phyloP scores from a whole-genome alignment of 2,113 vertebrate genomes.

The Xiphophorus maculatus region DNA sequence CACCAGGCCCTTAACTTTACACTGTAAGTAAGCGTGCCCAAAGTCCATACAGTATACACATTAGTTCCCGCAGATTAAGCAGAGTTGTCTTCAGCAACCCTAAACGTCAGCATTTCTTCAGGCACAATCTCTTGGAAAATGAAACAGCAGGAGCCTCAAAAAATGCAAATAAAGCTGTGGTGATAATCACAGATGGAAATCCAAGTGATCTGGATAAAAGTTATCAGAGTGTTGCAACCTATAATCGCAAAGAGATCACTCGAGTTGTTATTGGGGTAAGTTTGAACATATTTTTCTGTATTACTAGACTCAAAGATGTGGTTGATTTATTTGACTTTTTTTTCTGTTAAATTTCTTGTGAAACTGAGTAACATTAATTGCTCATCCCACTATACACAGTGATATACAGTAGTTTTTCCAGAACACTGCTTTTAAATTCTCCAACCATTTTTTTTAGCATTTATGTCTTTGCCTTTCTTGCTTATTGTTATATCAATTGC shows the following conservation, averaged over 20 bases:
- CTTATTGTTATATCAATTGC: too few species aligned
- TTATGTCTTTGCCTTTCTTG: too few species aligned
- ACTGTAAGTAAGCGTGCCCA: constrained; percentile 71
- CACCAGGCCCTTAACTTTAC: constrained; percentile 71
- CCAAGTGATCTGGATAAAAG: constrained; percentile 6
- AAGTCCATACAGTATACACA: neutral
- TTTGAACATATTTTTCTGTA: neutral
- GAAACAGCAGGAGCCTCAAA: constrained; percentile 60
- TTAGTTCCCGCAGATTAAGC: neutral
- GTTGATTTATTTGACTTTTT: neutral
- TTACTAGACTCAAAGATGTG: neutral
- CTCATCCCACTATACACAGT: too few species aligned
- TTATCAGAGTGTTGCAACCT: fast-evolving
- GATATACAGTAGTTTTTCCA: too few species aligned
- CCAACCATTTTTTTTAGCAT: too few species aligned
- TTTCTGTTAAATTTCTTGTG: neutral
- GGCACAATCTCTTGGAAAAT: constrained; percentile 47
- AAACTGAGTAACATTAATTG: neutral
- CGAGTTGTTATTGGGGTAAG: constrained; percentile 80
- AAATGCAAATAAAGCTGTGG: constrained; percentile 79
- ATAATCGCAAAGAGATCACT: constrained; percentile 51
- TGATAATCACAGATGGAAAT: constrained; percentile 85
- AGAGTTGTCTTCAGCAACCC: neutral
- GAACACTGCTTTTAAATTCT: too few species aligned
- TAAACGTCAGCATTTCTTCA: constrained; percentile 42